phyloP scores from a whole-genome alignment of 1,140 invertebrate species.

The Lasaia peninsularis region DNA sequence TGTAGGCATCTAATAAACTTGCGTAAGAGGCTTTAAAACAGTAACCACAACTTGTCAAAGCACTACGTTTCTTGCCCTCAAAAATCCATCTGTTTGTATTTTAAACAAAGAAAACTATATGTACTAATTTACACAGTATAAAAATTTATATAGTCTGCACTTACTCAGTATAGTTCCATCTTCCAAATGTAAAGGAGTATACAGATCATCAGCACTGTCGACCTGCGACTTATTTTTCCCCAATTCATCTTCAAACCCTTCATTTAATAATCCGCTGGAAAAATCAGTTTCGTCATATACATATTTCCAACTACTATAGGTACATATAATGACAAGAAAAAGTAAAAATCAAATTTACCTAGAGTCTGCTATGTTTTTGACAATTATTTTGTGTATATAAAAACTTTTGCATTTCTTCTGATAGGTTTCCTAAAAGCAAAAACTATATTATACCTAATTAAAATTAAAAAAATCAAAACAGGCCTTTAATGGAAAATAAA shows the following conservation, averaged over 20 bases:
- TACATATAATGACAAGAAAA: slow-evolving; percentile 2
- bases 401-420: slow-evolving; percentile 83
- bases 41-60: no score
- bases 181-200: slow-evolving; percentile 61
- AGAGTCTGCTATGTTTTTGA: slow-evolving; percentile 76
- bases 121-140: background rate
- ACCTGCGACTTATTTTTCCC: slow-evolving; percentile 39
- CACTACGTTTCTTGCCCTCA: no score
- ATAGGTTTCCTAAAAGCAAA: slow-evolving; percentile 76
- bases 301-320: no score
- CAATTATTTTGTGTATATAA: slow-evolving; percentile 79
- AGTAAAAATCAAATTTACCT: slow-evolving; percentile 45
- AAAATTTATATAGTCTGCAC: slow-evolving; percentile 17
- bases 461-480: background rate
- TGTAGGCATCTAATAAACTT: no score
- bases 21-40: no score
- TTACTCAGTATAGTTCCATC: slow-evolving; percentile 64
- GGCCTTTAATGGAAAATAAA: no score
- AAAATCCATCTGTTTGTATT: no score
- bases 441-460: background rate
- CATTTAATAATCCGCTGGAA: slow-evolving; percentile 56
- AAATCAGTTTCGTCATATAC: no score
- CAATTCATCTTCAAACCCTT: slow-evolving; percentile 59
- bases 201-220: slow-evolving; percentile 44
- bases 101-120: no score